Conservation (phyloP, 2,888 invertebrate genomes). For the Eumerus sabulonum region DNA sequence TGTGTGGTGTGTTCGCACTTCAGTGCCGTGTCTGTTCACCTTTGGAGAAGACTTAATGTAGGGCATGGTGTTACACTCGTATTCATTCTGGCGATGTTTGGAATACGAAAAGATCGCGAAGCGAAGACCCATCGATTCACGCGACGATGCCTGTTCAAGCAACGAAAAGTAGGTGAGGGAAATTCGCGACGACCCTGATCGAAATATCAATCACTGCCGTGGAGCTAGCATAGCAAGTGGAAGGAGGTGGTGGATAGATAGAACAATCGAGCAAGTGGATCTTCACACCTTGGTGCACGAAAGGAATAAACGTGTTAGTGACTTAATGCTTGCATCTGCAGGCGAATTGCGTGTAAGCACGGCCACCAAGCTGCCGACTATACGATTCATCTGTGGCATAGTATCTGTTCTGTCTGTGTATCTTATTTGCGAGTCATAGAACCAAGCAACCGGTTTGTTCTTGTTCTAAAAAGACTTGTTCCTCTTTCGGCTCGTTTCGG, state of each 20-base stretch:
- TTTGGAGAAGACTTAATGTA: conserved; percentile 63
- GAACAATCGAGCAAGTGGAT: conserved; percentile 30
- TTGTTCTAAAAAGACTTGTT: conserved; percentile 55
- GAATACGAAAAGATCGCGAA: conserved; percentile 40
- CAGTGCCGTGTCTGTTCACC: too few species aligned
- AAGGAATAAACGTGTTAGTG: conserved; percentile 19
- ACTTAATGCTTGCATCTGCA: conserved; percentile 29
- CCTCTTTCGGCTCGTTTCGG: background rate
- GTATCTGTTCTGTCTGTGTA: background rate
- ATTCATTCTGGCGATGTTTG: conserved; percentile 10
- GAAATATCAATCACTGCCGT: conserved; percentile 8
- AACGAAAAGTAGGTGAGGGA: conserved; percentile 38
- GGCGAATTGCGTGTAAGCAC: conserved; percentile 23
- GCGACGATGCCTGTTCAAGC: background rate
- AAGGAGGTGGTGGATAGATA: background rate
- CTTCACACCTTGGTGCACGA: conserved; percentile 38
- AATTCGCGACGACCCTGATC: conserved; percentile 17
- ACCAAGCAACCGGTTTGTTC: conserved; percentile 2
- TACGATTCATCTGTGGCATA: background rate
- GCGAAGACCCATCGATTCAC: conserved; percentile 14
- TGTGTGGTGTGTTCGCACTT: too few species aligned
- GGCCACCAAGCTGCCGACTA: conserved; percentile 10
- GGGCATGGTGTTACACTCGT: conserved; percentile 43
- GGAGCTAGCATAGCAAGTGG: background rate
- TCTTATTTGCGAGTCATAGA: background rate